Evolutionary conservation across 1,140 invertebrate species (phyloP), one percentile per base, ranked within the genome.

Genomic region (Chionoecetes opilio): DNA sequence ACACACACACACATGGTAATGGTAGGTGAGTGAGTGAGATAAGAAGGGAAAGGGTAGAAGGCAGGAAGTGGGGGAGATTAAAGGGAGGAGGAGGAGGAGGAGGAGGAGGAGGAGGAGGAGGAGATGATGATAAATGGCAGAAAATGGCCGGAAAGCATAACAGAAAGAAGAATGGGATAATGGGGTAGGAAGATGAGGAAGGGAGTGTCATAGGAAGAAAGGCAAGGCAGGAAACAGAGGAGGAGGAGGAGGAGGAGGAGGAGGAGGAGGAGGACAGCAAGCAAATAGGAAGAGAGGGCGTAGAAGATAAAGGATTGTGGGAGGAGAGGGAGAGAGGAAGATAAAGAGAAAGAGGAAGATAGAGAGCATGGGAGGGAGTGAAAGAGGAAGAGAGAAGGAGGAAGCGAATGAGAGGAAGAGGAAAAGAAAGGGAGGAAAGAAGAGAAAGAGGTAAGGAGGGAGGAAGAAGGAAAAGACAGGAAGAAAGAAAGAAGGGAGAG

Each of bases 21-120:
- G 21, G n/a, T n/a, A 21, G 63, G n/a, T 75, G 6, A 75, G n/a
- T 26, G 63, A 75, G 63, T 0, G 26, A 75, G 63, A n/a, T 26
- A 75, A 75, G n/a, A n/a, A n/a, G 63, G 41, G 63, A n/a, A n/a
- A n/a, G 63, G 63, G 63, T 2, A 5, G 63, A n/a, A 26, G n/a
- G n/a, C 21, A 75, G 38, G 26, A 87, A 87, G 46, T 53, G 46
- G 46, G 46, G 46, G 21, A 53, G 46, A 53, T 53, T 53, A 53
- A 53, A 53, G 46, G 38, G 32, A 85, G 9, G 11, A 85, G 9
- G 82, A 85, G 26, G 82, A 85, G n/a, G 82, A 85, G 82, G 82
- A 85, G 82, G 82, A 85, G 26, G 82, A 87, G 31, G 85, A 87
- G 85, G 85, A 87, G 31, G 85, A 87, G 31, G n/a, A 75, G 63